Evolutionary conservation across 2,888 invertebrate genomes (phyloP).

Genomic region (Schrankia costaestrigalis): DNA sequence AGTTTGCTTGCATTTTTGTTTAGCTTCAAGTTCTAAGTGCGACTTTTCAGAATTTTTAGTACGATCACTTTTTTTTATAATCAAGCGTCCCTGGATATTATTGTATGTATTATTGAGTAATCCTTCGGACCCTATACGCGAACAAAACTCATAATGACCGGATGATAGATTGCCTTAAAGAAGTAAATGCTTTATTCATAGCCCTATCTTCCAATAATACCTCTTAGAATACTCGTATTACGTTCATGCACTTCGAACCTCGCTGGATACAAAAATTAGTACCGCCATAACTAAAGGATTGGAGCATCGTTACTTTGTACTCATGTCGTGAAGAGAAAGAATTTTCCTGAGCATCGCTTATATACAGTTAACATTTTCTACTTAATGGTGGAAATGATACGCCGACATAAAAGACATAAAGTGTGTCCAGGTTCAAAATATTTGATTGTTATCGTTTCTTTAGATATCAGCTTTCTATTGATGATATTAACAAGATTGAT

Average conservation of each 20-base stretch:
- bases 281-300: constrained; percentile 14
- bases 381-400: too few relatives aligned
- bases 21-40: background rate
- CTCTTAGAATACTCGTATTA: constrained; percentile 11
- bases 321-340: constrained; percentile 16
- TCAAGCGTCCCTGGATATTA: background rate
- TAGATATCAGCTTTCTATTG: too few relatives aligned
- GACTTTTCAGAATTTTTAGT: background rate
- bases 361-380: constrained; percentile 9
- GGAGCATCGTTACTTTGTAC: constrained; percentile 13
- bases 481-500: too few relatives aligned
- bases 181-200: too few relatives aligned
- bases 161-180: too few relatives aligned
- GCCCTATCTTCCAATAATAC: constrained; percentile 9
- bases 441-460: too few relatives aligned
- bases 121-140: background rate
- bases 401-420: too few relatives aligned
- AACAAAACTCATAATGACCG: background rate
- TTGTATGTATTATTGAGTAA: background rate
- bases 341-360: constrained; percentile 2
- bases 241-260: constrained; percentile 10
- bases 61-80: background rate
- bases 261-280: constrained; percentile 12
- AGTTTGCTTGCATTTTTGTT: background rate
- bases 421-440: too few relatives aligned